Percentiles rank a stretch among this genome's conserved stretches.
Conservation (phyloP, 2,888 invertebrate species). For the Pristionchus mayeri region DNA sequence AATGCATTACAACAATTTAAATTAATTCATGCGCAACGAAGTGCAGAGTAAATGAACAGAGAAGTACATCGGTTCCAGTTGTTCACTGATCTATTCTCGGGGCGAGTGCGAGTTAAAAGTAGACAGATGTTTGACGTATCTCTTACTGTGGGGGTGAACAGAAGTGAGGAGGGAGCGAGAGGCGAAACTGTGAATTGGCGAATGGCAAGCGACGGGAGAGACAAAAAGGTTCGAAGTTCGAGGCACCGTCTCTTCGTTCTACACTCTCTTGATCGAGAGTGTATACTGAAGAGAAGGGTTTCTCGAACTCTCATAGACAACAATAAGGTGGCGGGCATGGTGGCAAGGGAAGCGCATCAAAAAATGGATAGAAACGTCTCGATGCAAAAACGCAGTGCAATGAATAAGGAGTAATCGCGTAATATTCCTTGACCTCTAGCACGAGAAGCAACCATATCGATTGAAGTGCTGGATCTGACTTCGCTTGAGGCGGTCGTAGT, state of each 20-base stretch:
- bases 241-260: no score
- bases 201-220: slow-evolving; percentile 27
- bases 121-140: slow-evolving; percentile 39
- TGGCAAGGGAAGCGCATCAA: background rate
- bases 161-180: background rate
- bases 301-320: no score
- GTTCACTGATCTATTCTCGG: slow-evolving; percentile 18
- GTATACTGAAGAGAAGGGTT: no score
- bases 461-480: slow-evolving; percentile 40
- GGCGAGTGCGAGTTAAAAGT: slow-evolving; percentile 4
- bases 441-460: background rate
- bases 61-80: background rate
- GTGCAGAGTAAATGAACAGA: no score
- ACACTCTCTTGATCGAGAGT: no score
- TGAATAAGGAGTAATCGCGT: no score
- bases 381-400: no score
- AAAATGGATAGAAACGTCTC: background rate
- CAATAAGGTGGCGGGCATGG: background rate
- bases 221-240: no score
- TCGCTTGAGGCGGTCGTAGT: background rate
- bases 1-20: no score
- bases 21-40: background rate
- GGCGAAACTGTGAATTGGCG: slow-evolving; percentile 36
- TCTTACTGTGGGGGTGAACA: slow-evolving; percentile 15
- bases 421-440: background rate